These are phyloP conservation scores for Rutilus rutilus DNA, from an alignment of 2,113 vertebrate species.

Conservation along the genomic window DNA sequence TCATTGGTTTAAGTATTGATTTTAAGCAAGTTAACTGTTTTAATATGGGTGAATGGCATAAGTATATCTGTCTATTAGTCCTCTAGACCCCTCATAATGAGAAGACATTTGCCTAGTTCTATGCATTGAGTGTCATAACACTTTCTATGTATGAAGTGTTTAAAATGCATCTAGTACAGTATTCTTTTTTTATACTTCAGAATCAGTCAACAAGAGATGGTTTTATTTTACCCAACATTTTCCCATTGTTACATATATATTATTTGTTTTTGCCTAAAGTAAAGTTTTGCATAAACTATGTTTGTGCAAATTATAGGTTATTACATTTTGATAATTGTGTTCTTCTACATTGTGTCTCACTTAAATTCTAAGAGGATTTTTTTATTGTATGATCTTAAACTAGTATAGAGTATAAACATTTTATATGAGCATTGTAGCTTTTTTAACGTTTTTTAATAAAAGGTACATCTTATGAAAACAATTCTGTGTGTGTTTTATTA, in stretches of 20 bases:
- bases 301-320: constrained; percentile 36
- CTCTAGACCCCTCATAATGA: constrained; percentile 13
- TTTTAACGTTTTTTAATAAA: constrained; percentile 65
- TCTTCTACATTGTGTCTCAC: constrained; percentile 23
- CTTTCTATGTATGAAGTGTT: constrained; percentile 59
- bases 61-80: constrained; percentile 7
- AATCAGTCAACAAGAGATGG: constrained; percentile 28
- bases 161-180: constrained; percentile 54
- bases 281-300: constrained; percentile 28
- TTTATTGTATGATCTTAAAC: constrained; percentile 54
- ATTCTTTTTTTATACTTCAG: constrained; percentile 42
- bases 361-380: constrained; percentile 43
- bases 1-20: constrained; percentile 19
- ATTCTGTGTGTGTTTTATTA: not conserved
- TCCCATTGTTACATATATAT: constrained; percentile 24
- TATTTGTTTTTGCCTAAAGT: constrained; percentile 29
- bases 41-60: not conserved
- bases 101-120: constrained; percentile 51
- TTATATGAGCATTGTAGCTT: constrained; percentile 66
- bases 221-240: constrained; percentile 3
- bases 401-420: constrained; percentile 61
- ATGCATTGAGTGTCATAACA: constrained; percentile 56
- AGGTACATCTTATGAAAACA: constrained; percentile 42
- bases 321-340: constrained; percentile 25
- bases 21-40: constrained; percentile 7